phyloP scores from a whole-genome alignment of 2,888 invertebrate genomes.

The Andrena praecox region DNA sequence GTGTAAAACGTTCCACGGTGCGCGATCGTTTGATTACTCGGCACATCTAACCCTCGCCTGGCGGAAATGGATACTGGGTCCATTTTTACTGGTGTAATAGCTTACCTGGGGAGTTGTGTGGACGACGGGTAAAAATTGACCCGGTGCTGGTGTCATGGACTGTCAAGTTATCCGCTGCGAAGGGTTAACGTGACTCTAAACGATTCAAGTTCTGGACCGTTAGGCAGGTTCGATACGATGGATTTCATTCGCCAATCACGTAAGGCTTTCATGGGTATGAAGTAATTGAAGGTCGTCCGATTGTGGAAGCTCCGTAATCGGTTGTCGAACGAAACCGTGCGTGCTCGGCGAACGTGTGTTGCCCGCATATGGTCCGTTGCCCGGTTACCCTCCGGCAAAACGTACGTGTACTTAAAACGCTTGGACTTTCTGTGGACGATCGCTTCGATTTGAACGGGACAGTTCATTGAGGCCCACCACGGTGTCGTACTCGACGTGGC shows the following conservation, averaged over 20 bases:
- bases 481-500: conserved; percentile 29
- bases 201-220: background rate
- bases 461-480: conserved; percentile 43
- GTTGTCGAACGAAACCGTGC: conserved; percentile 40
- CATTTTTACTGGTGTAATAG: no score
- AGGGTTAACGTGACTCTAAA: background rate
- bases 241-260: conserved; percentile 15
- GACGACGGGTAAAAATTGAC: no score
- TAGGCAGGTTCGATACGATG: background rate
- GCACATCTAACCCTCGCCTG: no score
- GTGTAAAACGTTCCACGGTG: background rate
- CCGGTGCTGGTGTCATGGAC: no score
- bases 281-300: conserved; percentile 37
- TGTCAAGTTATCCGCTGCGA: background rate
- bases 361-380: conserved; percentile 23
- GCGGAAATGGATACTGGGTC: no score
- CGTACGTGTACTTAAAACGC: conserved; percentile 60
- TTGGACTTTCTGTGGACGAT: conserved; percentile 50
- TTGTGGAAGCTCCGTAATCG: conserved; percentile 9
- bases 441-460: conserved; percentile 37
- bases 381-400: conserved; percentile 30
- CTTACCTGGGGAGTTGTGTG: no score
- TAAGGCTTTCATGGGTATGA: conserved; percentile 7
- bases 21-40: background rate
- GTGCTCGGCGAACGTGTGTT: conserved; percentile 14